Conservation (phyloP, 2,888 invertebrate genomes). For the Limnephilus rhombicus region DNA sequence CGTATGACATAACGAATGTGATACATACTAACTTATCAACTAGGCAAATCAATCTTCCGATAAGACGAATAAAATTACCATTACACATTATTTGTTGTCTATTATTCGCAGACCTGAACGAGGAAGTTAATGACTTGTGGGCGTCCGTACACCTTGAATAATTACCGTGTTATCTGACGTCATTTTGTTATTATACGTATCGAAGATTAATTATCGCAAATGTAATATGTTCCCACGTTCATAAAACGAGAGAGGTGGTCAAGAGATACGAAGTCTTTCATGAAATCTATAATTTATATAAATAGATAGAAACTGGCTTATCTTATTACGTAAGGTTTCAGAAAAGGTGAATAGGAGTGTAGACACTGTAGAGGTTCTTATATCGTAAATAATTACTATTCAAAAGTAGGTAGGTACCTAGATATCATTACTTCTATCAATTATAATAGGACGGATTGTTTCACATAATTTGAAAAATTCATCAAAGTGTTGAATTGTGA, state of each 20-base stretch:
- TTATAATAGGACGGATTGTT: no score
- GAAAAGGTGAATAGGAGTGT: no score
- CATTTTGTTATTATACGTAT: not conserved
- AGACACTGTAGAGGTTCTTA: no score
- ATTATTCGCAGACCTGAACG: not conserved
- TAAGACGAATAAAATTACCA: not conserved
- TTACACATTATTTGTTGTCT: not conserved
- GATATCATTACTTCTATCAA: no score
- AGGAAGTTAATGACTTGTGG: slow-evolving; percentile 1
- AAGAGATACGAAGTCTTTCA: not conserved
- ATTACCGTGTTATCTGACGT: not conserved
- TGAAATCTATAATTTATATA: not conserved
- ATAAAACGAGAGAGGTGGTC: not conserved
- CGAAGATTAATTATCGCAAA: not conserved
- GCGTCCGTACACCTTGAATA: not conserved
- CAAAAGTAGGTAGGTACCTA: no score
- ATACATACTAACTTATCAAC: not conserved
- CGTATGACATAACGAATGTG: not conserved
- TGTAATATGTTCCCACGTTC: not conserved
- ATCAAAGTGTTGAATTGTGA: no score
- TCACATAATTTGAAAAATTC: no score
- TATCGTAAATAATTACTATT: no score
- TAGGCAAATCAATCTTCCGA: not conserved
- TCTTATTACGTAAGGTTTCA: no score
- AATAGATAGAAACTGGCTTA: no score